Conservation (phyloP, 2,888 invertebrate genomes). For the Oasisia sp. region DNA sequence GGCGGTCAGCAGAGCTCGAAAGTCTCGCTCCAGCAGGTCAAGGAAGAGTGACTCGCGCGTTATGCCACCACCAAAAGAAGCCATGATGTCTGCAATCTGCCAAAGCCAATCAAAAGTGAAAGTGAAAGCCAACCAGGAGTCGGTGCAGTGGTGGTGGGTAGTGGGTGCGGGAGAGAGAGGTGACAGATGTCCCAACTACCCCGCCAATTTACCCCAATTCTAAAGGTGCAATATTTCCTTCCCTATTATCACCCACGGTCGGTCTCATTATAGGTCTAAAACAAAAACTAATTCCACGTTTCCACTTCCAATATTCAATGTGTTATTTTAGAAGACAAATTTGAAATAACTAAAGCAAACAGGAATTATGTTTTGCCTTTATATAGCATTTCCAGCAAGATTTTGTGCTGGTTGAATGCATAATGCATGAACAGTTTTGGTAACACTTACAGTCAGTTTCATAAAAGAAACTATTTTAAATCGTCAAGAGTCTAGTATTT, state of each 20-base stretch:
- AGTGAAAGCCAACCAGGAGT: slow-evolving; percentile 22
- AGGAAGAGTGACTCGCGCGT: slow-evolving; percentile 63
- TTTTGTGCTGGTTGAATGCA: too few relatives aligned
- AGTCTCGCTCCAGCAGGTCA: slow-evolving; percentile 59
- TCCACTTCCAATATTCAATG: not conserved
- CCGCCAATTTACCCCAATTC: not conserved
- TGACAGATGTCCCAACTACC: not conserved
- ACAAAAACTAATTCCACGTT: not conserved
- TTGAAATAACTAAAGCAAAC: not conserved
- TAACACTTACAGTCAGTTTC: too few relatives aligned
- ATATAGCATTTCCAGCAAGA: too few relatives aligned
- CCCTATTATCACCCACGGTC: not conserved
- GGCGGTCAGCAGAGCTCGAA: slow-evolving; percentile 37
- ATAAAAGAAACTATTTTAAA: too few relatives aligned
- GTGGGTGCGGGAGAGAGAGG: not conserved
- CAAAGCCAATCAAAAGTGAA: not conserved
- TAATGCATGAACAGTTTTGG: too few relatives aligned
- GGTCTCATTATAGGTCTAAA: not conserved
- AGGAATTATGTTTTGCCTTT: too few relatives aligned
- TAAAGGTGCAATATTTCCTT: not conserved
- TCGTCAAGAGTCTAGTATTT: too few relatives aligned
- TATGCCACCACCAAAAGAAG: slow-evolving; percentile 80
- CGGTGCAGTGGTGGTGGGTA: not conserved
- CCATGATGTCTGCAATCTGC: slow-evolving; percentile 91
- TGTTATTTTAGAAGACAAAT: not conserved